Evolutionary conservation across 2,888 invertebrate species (phyloP), one percentile per base, ranked within the genome.

Genomic region (Apotomis betuletana): DNA sequence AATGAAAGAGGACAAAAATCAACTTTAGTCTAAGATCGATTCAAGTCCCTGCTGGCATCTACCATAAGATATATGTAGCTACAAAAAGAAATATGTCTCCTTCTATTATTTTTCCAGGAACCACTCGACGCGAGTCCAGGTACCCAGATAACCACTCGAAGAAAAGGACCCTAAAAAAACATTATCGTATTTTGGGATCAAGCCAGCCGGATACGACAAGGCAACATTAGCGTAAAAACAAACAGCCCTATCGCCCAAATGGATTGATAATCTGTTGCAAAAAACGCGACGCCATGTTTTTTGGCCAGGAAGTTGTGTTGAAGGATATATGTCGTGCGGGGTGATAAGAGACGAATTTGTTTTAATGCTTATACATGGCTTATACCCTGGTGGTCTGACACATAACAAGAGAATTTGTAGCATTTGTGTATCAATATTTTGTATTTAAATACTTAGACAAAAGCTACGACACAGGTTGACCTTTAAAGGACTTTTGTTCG

Each of bases 201-300:
- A 57, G 44, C 36, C 41, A 65, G 55, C 67, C 71, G 71, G 71
- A 71, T 67, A 57, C 13, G 13, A 61, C 57, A 58, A 55, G 59
- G 49, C 69, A 46, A 41, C 69, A 71, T 67, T 71, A 61, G 49
- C 61, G 70, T 61, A 55, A 67, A 65, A 71, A 61, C 70, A 61
- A 62, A 71, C 67, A 67, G 67, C 54, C 70, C 67, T 71, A 67
- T 71, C 71, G 67, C 8, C 63, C 46, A 67, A 70, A 70, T 64
- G 61, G 61, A 67, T 49, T 61, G 55, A 57, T 62, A 67, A 71
- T 67, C 67, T 57, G 57, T 41, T 15, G 70, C 70, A 70, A 67
- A 70, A 71, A 67, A 71, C 52, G 12, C 38, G 61, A 67, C 55
- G 57, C 65, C 67, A 71, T 57, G 57, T 61, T 67, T 71, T 65